Conservation (phyloP, 2,888 invertebrate species). For the Agonopterix heracliana region DNA sequence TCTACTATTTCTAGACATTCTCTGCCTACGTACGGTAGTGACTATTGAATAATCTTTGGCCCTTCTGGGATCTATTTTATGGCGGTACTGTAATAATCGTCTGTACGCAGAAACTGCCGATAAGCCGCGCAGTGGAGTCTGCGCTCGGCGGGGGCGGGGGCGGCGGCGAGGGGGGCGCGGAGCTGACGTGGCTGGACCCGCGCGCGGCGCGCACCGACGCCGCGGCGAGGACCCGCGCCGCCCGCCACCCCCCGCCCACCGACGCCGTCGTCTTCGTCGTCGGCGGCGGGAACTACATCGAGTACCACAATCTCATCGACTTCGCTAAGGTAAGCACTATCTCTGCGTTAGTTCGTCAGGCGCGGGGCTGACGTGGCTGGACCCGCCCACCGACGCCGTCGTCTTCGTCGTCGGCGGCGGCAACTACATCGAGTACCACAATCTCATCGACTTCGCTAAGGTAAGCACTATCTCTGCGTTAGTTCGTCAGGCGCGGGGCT, state of each 20-base stretch:
- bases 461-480: conserved; percentile 48
- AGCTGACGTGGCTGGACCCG: conserved; percentile 96
- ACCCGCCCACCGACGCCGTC: conserved; percentile 91
- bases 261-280: conserved; percentile 94
- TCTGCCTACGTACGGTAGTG: too few species aligned
- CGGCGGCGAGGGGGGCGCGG: conserved; percentile 92
- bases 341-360: conserved; percentile 47
- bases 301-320: conserved; percentile 98
- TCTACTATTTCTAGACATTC: too few species aligned
- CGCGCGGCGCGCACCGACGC: conserved; percentile 87
- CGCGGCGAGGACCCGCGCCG: conserved; percentile 76
- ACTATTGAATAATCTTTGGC: too few species aligned
- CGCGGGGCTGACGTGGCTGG: conserved; percentile 94
- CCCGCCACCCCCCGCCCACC: conserved; percentile 81
- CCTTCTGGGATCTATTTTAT: too few species aligned
- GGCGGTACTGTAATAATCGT: too few species aligned
- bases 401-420: conserved; percentile 95
- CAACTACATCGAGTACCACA: conserved; percentile 99
- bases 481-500: background rate
- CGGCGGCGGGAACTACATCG: conserved; percentile 98
- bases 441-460: conserved; percentile 96
- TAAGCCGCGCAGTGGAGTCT: conserved; percentile 93
- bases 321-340: conserved; percentile 84
- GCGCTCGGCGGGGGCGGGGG: conserved; percentile 48
- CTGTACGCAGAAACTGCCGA: conserved; percentile 87